Conservation (phyloP, 2,888 invertebrate species). For the Petrolisthes cinctipes region DNA sequence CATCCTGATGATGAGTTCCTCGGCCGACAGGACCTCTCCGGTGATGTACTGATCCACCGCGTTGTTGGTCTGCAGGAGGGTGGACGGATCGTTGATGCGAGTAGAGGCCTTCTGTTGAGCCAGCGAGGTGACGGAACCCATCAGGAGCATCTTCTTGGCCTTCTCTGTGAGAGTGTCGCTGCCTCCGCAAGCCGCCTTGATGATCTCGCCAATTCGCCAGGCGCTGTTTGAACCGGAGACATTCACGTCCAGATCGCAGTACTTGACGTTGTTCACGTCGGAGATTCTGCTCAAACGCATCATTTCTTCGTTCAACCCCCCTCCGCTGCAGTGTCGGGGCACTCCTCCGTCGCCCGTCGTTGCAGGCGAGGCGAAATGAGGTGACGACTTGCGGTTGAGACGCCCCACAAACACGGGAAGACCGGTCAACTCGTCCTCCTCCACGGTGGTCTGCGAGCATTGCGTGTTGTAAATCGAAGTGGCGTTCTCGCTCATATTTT, state of each 20-base stretch:
- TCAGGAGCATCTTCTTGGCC: background rate
- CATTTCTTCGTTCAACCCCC: background rate
- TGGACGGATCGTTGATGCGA: background rate
- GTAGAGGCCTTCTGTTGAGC: background rate
- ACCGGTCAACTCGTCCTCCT: background rate
- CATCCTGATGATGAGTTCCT: background rate
- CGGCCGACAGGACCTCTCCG: background rate
- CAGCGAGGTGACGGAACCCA: background rate
- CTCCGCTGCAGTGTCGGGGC: too few relatives aligned
- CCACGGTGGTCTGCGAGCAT: background rate
- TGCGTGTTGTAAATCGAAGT: background rate
- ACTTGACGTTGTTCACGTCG: background rate
- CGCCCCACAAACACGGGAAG: conserved; percentile 15
- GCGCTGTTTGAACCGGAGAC: background rate
- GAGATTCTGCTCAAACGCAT: background rate
- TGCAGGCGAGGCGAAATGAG: too few relatives aligned
- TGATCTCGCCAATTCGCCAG: background rate
- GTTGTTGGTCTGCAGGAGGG: background rate
- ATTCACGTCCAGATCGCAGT: background rate
- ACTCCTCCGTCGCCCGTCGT: too few relatives aligned
- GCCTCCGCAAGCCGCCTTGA: background rate
- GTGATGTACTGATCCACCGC: background rate
- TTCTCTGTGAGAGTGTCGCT: background rate
- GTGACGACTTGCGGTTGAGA: too few relatives aligned
- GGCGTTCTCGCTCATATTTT: background rate